These are phyloP conservation scores for Xiphorhynchus erythropygius DNA, from an alignment of 2,797 vertebrate species.

Conservation along the genomic window DNA sequence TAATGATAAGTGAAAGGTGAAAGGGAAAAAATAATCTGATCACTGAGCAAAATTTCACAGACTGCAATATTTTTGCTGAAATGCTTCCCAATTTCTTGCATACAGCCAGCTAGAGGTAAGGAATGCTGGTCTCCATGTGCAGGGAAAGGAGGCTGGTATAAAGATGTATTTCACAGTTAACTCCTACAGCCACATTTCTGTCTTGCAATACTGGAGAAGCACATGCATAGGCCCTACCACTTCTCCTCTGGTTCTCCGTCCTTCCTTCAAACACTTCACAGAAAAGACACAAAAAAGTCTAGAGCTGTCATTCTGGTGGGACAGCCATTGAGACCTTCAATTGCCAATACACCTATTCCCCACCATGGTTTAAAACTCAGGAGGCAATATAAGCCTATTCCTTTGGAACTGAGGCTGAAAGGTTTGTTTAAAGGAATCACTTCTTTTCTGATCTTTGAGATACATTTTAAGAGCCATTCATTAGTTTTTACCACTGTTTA, in stretches of 20 bases:
- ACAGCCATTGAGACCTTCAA: not conserved
- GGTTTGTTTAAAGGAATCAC: not conserved
- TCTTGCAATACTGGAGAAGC: not conserved
- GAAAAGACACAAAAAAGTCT: not conserved
- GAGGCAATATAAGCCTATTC: not conserved
- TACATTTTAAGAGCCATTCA: not conserved
- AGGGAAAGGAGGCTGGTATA: not conserved
- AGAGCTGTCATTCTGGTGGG: not conserved
- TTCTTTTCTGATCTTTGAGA: not conserved
- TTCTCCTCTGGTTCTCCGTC: not conserved
- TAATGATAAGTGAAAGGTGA: not conserved
- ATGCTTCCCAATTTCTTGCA: not conserved
- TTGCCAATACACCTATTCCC: not conserved
- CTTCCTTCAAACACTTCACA: not conserved
- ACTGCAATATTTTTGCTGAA: not conserved
- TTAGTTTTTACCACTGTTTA: not conserved
- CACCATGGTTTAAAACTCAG: not conserved
- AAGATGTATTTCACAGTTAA: not conserved
- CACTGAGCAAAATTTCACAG: not conserved
- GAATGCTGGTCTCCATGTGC: fast-evolving
- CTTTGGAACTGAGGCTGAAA: not conserved
- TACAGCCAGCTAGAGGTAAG: not conserved
- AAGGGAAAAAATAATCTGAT: not conserved
- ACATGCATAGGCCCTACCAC: not conserved
- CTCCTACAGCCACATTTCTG: not conserved